Base-by-base conservation (phyloP, 2,797 vertebrate genomes). In the Etheostoma perlongum region DNA sequence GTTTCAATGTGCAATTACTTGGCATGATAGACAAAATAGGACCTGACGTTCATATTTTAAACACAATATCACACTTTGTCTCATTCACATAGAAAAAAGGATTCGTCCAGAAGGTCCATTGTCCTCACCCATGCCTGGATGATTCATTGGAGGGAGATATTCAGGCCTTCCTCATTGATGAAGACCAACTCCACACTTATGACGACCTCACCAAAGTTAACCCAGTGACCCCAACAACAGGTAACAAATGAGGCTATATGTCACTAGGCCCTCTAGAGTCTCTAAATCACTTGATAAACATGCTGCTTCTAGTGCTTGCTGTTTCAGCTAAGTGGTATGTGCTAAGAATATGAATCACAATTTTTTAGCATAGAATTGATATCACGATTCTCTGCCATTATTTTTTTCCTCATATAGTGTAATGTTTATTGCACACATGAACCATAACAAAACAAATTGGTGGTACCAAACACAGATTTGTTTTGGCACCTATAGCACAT, bases 171-270 rank as follows among this genome's bases (percentile, higher is more conserved):
- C 94, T 99, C 53, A 90, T 88, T 0, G 93, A 96, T 64, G 96
- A 98, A 85, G 93, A 91, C 66, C 93, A 94, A 0, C 93, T 98
- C 18, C 94, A 97, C 88, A 95, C 96, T 27, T 96, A 97, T 19
- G 96, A 99, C 51, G 97, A 99, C 91, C 97, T 99, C 73, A 99
- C 98, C 6, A 97, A 97, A 94, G 98, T 99, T 84, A 99, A 97
- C 81, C 98, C 98, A 0, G 97, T 99, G 68, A 98, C 97, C 0
- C 96, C 96, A 57, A 91, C 94, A 55, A 97, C 96, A 93, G 98
- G 98, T 98, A 94, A 72, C 14, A 54, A 13, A 46, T 2, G 36
- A 0, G 18, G 12, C 60, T 54, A 4, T 27, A 15, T 25, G 5
- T 44, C 57, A 2, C 15, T n/a, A 2, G n/a, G 19, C 6, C 1